Conservation (phyloP, 1,140 invertebrate genomes). For the Carcinoscorpius rotundicauda region DNA sequence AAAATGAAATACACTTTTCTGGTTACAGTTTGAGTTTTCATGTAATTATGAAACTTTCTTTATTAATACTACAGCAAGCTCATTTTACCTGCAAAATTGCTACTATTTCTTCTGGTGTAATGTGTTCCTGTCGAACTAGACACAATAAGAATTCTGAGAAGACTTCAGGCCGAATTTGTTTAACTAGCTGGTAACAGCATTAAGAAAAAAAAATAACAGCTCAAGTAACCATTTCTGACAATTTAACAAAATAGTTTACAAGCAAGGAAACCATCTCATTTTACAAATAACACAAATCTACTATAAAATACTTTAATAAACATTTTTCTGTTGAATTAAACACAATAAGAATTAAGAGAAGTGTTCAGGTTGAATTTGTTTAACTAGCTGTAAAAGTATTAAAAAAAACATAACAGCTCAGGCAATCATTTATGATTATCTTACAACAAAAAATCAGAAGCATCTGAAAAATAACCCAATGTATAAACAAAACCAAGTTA, state of each 20-base stretch:
- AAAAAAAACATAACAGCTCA: background rate
- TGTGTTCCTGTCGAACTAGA: conserved; percentile 8
- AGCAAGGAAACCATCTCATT: too few species aligned
- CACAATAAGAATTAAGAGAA: conserved; percentile 15
- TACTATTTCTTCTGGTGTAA: conserved; percentile 7
- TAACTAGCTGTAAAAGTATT: conserved; percentile 10
- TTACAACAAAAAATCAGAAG: too few species aligned
- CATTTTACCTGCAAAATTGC: conserved; percentile 16
- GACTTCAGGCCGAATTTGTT: conserved; percentile 13
- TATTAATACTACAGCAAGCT: too few species aligned
- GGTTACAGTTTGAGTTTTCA: too few species aligned
- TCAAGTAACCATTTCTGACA: too few species aligned
- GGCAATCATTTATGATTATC: too few species aligned
- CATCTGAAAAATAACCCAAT: too few species aligned
- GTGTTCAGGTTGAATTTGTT: conserved; percentile 11
- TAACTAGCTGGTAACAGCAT: conserved; percentile 9
- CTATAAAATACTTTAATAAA: background rate
- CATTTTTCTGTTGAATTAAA: conserved; percentile 8
- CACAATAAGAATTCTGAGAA: conserved; percentile 15
- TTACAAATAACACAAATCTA: too few species aligned
- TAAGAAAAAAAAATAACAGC: background rate
- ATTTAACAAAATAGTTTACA: too few species aligned
- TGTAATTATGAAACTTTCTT: too few species aligned
- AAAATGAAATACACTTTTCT: too few species aligned
- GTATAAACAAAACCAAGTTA: too few species aligned